Percentiles rank a stretch among this genome's conserved stretches.
Evolutionary conservation across 2,888 invertebrate species (phyloP).

Genomic region (Tetragnatha montana): DNA sequence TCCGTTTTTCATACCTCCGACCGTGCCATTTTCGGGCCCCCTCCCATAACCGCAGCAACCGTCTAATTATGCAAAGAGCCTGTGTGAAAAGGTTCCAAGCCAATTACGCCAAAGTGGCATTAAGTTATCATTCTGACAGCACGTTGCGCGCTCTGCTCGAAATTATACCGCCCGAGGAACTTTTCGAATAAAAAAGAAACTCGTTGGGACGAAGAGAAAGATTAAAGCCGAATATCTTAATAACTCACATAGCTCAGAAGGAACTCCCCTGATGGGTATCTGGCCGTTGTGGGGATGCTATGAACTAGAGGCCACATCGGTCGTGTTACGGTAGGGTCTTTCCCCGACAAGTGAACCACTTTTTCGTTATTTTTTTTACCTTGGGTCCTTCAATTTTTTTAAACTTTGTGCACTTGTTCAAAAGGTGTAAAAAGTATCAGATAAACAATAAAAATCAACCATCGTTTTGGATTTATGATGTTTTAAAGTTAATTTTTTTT

Average conservation of each 20-base stretch:
- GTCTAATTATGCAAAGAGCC: neutral
- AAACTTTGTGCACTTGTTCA: no score
- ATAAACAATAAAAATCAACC: no score
- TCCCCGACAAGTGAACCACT: no score
- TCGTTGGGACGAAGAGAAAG: neutral
- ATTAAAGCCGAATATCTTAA: conserved; percentile 16
- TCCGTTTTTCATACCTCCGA: neutral
- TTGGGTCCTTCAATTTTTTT: no score
- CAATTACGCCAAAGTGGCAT: conserved; percentile 2
- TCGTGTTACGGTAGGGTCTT: no score
- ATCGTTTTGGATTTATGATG: no score
- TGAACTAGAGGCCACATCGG: no score
- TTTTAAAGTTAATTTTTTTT: no score
- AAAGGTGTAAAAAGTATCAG: no score
- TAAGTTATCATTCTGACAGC: conserved; percentile 39
- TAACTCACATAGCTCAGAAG: conserved; percentile 9
- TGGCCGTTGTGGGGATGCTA: neutral
- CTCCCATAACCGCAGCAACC: neutral
- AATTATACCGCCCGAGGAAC: conserved; percentile 30
- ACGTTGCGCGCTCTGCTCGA: conserved; percentile 7
- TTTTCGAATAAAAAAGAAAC: neutral
- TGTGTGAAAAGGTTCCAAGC: neutral
- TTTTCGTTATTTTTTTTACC: no score
- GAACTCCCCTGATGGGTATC: conserved; percentile 22
- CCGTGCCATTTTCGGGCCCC: neutral